phyloP scores from a whole-genome alignment of 30 jellyfish, hydroid and myxozoan genomes.

The Aurelia coerulea region DNA sequence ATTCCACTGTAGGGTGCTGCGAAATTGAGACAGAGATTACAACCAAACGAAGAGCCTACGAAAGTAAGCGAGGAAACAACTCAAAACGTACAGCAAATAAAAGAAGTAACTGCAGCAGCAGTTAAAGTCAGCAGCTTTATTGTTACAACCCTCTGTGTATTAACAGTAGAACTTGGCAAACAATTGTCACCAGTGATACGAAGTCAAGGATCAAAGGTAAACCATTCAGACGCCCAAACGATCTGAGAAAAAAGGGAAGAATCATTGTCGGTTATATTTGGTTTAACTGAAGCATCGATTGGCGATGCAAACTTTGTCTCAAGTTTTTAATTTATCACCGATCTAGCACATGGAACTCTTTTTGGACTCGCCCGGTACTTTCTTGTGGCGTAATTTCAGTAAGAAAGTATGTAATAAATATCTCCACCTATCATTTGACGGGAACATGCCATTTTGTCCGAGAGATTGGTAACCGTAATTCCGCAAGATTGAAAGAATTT shows the following conservation, averaged over 20 bases:
- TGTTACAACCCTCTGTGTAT: slow-evolving; percentile 79
- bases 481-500: too few relatives aligned
- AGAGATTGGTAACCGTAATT: too few relatives aligned
- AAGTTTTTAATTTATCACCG: too few relatives aligned
- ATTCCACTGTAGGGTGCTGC: slow-evolving; percentile 81
- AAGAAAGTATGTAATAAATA: too few relatives aligned
- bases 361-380: too few relatives aligned
- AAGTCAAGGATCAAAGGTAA: slow-evolving; percentile 91
- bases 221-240: too few relatives aligned
- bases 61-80: slow-evolving; percentile 73
- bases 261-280: neutral
- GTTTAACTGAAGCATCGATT: too few relatives aligned
- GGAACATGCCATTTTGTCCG: too few relatives aligned
- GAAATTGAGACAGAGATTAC: slow-evolving; percentile 64
- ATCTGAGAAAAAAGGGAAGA: neutral
- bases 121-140: slow-evolving; percentile 86
- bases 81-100: slow-evolving; percentile 84
- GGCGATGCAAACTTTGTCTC: too few relatives aligned
- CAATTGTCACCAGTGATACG: slow-evolving; percentile 86
- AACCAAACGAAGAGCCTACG: slow-evolving; percentile 80
- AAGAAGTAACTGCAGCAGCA: slow-evolving; percentile 97
- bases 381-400: too few relatives aligned
- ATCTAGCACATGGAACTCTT: too few relatives aligned
- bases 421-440: too few relatives aligned
- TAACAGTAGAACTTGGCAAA: slow-evolving; percentile 80